These are phyloP conservation scores for Cyphomyrus discorhynchus DNA, from an alignment of 2,113 vertebrate genomes.

Conservation along the genomic window DNA sequence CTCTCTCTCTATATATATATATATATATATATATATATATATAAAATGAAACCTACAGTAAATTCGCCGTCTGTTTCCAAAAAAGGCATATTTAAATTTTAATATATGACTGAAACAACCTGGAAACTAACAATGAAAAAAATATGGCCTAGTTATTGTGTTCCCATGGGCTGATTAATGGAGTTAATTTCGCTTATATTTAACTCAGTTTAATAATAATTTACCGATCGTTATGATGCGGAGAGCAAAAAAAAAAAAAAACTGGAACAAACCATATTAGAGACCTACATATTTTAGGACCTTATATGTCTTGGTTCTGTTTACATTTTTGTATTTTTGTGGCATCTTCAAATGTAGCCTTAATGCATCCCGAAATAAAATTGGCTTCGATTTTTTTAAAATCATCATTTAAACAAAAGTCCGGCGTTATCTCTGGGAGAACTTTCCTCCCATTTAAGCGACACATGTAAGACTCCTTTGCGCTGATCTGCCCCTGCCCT, in stretches of 20 bases:
- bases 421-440: neutral
- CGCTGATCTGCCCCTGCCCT: slow-evolving; percentile 17
- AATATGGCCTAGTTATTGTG: neutral
- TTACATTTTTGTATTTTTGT: neutral
- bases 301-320: neutral
- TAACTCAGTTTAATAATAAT: neutral
- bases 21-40: neutral
- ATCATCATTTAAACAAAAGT: neutral
- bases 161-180: neutral
- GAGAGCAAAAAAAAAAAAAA: neutral
- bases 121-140: neutral
- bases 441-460: neutral
- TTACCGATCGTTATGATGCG: neutral
- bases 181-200: neutral
- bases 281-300: neutral
- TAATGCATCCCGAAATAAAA: neutral
- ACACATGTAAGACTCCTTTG: neutral
- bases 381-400: neutral
- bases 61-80: neutral
- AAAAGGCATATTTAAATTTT: neutral
- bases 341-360: neutral
- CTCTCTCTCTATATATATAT: no score
- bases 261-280: neutral
- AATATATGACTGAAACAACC: neutral
- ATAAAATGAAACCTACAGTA: neutral